phyloP scores from a whole-genome alignment of 2,888 invertebrate genomes.

The Osmoderma eremita region DNA sequence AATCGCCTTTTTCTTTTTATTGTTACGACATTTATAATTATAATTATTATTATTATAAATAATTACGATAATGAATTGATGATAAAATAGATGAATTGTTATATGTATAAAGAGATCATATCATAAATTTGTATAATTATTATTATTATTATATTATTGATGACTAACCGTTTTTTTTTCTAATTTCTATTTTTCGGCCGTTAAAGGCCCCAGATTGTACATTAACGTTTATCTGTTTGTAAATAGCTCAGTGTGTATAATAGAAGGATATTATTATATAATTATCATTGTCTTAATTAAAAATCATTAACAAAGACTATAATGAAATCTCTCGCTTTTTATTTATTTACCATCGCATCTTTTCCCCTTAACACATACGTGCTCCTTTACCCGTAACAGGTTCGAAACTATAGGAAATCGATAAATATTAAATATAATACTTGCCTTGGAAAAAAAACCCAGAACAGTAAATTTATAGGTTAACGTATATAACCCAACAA shows the following conservation, averaged over 20 bases:
- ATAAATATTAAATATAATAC: no score
- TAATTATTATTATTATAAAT: constrained; percentile 40
- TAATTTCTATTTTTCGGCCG: constrained; percentile 56
- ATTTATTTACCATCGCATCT: constrained; percentile 50
- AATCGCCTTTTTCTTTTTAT: constrained; percentile 47
- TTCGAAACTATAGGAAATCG: no score
- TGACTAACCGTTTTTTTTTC: constrained; percentile 49
- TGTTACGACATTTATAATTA: constrained; percentile 36
- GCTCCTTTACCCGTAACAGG: no score
- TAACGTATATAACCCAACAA: no score
- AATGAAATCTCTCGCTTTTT: constrained; percentile 49
- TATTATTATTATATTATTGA: constrained; percentile 53
- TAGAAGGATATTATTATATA: constrained; percentile 62
- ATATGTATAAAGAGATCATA: constrained; percentile 63
- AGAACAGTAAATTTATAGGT: no score
- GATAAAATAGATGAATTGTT: constrained; percentile 59
- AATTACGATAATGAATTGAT: constrained; percentile 53
- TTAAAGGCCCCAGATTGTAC: constrained; percentile 58
- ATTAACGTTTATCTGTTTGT: constrained; percentile 65
- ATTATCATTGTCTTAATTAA: constrained; percentile 66
- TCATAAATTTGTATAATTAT: constrained; percentile 62
- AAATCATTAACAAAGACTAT: constrained; percentile 63
- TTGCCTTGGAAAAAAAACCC: no score
- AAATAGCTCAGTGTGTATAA: constrained; percentile 66
- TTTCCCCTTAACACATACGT: constrained; percentile 48